A percentile compares a stretch with the other conserved stretches of the same genome.
These are phyloP conservation scores for Acromyrmex echinatior DNA, from an alignment of 1,140 invertebrate species.

Conservation along the genomic window DNA sequence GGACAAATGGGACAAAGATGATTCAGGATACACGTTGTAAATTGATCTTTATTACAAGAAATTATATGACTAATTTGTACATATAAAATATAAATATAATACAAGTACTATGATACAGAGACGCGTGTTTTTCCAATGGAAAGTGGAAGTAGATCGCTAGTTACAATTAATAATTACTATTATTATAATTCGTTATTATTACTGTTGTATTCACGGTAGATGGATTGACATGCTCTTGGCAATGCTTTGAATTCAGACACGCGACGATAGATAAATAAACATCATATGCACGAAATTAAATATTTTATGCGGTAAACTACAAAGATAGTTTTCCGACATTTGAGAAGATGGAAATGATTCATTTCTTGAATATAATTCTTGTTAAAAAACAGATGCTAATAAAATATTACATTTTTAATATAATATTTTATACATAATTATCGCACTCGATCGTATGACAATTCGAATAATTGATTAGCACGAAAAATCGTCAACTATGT, in stretches of 20 bases:
- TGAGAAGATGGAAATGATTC: neutral
- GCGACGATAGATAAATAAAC: constrained; percentile 45
- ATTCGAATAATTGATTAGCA: constrained; percentile 40
- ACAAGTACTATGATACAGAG: constrained; percentile 86
- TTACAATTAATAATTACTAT: constrained; percentile 70
- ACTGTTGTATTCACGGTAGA: constrained; percentile 76
- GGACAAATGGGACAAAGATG: neutral
- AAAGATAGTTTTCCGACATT: constrained; percentile 17
- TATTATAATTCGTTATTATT: constrained; percentile 68
- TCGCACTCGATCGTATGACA: constrained; percentile 17
- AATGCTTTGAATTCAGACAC: constrained; percentile 63
- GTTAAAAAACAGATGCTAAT: neutral
- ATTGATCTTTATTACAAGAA: constrained; percentile 87
- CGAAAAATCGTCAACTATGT: neutral
- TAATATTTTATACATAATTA: constrained; percentile 9
- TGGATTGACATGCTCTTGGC: constrained; percentile 76
- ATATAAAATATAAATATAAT: constrained; percentile 87
- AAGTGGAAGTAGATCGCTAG: constrained; percentile 72
- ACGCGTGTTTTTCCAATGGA: constrained; percentile 74
- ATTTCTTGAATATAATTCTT: neutral
- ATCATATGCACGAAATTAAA: constrained; percentile 29
- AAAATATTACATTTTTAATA: constrained; percentile 18
- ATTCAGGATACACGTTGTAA: constrained; percentile 79
- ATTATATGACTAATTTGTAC: constrained; percentile 87
- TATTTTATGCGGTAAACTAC: constrained; percentile 5